Evolutionary conservation across 2,113 vertebrate species (phyloP), one percentile per base, ranked within the genome.

Genomic region (Xiphophorus couchianus): DNA sequence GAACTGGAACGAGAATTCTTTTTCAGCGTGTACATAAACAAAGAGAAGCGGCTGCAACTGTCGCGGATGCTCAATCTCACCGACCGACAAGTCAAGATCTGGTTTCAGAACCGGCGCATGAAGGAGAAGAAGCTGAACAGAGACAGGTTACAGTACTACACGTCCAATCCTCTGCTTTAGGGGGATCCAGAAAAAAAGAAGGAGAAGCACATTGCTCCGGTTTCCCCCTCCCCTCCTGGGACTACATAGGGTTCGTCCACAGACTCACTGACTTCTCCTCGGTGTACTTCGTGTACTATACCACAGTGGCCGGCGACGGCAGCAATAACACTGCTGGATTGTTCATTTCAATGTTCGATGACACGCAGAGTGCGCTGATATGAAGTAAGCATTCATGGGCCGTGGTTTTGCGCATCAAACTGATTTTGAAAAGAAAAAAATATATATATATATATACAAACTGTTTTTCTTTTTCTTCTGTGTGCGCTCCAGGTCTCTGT

Each of bases 121-220:
- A 99, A 99, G 95, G 97, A 99, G 94, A 99, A 98, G 95, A 99
- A 99, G 94, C 95, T 99, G 92, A 99, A 98, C 94, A 96, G 97
- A 92, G 97, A 98, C 94, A 95, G 97, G 85, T 96, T 98, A 96
- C 97, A 99, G 66, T 99, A 98, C 91, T 99, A 98, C 68, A 98
- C 96, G 0, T 96, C 97, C 69, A 99, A 98, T 86, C 97, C 97
- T 42, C 95, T 99, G 88, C 96, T 99, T 89, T 99, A 97, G 96
- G 91, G 91, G 81, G 28, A 54, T 9, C 51, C 51, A 54, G 51
- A n/a, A 58, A 11, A 37, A 37, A 37, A 35, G 10, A 11, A 67
- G 19, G 11, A 33, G 37, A 71, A 39, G 22, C 76, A 68, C 51
- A 58, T 58, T 58, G 75, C 81, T 48, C 25, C 5, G 6, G 12